These are phyloP conservation scores for Cataglyphis livida DNA, from an alignment of 2,888 invertebrate species.

Conservation along the genomic window DNA sequence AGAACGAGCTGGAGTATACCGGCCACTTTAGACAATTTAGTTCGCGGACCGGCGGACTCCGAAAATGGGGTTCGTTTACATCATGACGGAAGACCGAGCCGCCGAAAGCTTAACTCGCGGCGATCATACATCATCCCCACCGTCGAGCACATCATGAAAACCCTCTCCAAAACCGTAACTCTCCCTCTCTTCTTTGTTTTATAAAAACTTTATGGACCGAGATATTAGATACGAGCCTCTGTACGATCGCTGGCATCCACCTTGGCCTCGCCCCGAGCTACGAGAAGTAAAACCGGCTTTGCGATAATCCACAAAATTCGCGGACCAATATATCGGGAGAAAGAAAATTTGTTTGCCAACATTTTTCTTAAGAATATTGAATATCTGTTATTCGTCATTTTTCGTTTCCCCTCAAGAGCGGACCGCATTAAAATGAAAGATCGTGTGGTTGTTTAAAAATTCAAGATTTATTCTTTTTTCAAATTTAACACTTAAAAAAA, in stretches of 20 bases:
- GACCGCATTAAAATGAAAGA: neutral
- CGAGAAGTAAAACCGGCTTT: constrained; percentile 20
- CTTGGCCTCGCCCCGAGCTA: neutral
- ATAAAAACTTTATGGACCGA: constrained; percentile 67
- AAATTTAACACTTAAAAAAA: neutral
- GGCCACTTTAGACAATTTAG: constrained; percentile 61
- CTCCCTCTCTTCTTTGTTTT: constrained; percentile 67
- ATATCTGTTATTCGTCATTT: neutral
- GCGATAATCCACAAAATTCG: constrained; percentile 44
- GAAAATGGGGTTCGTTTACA: constrained; percentile 65
- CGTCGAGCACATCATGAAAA: constrained; percentile 45
- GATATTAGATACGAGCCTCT: constrained; percentile 72
- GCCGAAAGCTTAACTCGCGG: constrained; percentile 78
- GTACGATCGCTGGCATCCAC: constrained; percentile 17
- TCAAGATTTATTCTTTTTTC: neutral
- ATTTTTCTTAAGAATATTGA: constrained; percentile 10
- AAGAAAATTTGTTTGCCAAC: constrained; percentile 23
- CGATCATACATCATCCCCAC: constrained; percentile 77
- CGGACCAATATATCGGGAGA: constrained; percentile 2
- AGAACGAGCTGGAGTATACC: constrained; percentile 16
- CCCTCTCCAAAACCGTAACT: constrained; percentile 68
- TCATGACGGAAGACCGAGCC: constrained; percentile 61
- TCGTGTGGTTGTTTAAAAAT: neutral
- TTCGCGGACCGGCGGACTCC: constrained; percentile 29
- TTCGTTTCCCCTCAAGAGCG: neutral